These are phyloP conservation scores for Polyommatus iphigenia DNA, from an alignment of 2,888 invertebrate genomes.

Conservation along the genomic window DNA sequence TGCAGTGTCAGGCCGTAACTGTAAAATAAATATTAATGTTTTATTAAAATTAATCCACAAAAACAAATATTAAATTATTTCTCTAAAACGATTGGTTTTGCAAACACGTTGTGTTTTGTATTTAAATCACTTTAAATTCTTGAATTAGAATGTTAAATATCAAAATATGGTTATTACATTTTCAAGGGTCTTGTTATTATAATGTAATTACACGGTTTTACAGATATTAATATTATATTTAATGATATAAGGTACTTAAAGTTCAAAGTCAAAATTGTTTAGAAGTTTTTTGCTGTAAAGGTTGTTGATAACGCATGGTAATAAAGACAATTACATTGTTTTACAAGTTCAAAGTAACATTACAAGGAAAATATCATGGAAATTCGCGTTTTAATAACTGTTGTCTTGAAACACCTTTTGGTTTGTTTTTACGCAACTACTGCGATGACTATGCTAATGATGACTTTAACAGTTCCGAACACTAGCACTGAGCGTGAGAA, in stretches of 20 bases:
- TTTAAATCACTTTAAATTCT: neutral
- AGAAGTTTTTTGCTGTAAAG: neutral
- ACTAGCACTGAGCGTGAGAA: no score
- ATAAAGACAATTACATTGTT: neutral
- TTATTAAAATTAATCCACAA: neutral
- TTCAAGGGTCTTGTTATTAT: neutral
- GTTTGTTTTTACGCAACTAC: neutral
- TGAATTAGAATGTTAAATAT: conserved; percentile 3
- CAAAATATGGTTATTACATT: neutral
- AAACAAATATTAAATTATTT: neutral
- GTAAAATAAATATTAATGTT: neutral
- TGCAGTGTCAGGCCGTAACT: neutral
- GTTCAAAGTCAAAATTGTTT: neutral
- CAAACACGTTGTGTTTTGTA: neutral
- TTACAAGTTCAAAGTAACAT: neutral
- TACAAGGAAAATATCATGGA: neutral
- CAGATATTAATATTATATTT: neutral
- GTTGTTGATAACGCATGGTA: neutral
- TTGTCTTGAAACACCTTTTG: neutral
- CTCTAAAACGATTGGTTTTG: neutral
- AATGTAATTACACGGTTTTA: conserved; percentile 1
- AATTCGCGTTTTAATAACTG: neutral
- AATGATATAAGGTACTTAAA: neutral
- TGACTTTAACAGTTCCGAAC: no score
- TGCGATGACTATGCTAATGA: no score